phyloP scores from a whole-genome alignment of 2,888 invertebrate genomes.

The Ctenicera cuprea region DNA sequence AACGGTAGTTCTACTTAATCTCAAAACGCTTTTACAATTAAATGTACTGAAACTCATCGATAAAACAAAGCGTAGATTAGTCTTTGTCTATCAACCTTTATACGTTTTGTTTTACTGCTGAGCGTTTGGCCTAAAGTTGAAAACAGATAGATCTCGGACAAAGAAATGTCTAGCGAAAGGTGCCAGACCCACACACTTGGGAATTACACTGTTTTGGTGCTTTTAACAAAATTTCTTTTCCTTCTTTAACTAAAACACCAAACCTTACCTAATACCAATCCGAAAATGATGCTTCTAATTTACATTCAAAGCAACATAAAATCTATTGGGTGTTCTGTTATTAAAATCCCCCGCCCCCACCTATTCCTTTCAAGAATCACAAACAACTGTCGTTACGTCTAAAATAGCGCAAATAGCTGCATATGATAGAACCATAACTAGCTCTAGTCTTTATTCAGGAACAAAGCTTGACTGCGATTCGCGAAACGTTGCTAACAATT shows the following conservation, averaged over 20 bases:
- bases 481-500: slow-evolving; percentile 58
- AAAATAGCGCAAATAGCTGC: slow-evolving; percentile 22
- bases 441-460: slow-evolving; percentile 27
- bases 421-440: slow-evolving; percentile 31
- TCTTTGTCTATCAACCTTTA: slow-evolving; percentile 39
- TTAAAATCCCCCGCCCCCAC: no score
- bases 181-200: slow-evolving; percentile 31
- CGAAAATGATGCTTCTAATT: no score
- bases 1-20: not conserved
- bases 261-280: no score
- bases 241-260: not conserved
- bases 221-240: slow-evolving; percentile 23
- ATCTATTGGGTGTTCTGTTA: not conserved
- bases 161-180: slow-evolving; percentile 35
- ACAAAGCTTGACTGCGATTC: slow-evolving; percentile 36
- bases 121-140: slow-evolving; percentile 37
- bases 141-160: slow-evolving; percentile 38
- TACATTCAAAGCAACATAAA: not conserved
- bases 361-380: no score
- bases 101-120: slow-evolving; percentile 40
- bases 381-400: not conserved
- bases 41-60: slow-evolving; percentile 20
- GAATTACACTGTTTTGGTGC: slow-evolving; percentile 30
- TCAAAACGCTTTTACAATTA: not conserved
- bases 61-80: slow-evolving; percentile 36